Conservation (phyloP, 2,888 invertebrate genomes). For the Harmothoe impar region DNA sequence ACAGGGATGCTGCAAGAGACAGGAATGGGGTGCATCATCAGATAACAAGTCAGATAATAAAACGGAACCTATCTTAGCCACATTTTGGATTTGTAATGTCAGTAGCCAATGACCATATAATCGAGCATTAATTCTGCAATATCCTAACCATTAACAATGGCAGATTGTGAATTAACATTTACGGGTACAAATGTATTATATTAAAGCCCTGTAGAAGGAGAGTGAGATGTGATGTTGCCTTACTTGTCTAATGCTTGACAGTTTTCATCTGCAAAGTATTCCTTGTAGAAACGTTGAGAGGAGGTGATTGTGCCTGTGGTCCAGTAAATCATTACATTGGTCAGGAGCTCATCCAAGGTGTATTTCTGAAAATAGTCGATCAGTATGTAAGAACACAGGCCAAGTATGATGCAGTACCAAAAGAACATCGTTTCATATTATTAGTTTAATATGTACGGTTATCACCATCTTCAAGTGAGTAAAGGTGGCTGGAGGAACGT, state of each 20-base stretch:
- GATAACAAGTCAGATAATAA: slow-evolving; percentile 59
- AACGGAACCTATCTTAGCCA: slow-evolving; percentile 71
- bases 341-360: slow-evolving; percentile 89
- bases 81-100: background rate
- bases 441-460: background rate
- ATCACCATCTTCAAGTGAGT: background rate
- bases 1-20: slow-evolving; percentile 86
- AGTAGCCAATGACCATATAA: background rate
- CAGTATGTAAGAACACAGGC: background rate
- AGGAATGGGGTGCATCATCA: too few species aligned
- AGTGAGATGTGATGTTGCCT: background rate
- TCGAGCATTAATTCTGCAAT: background rate
- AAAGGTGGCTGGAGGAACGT: too few species aligned
- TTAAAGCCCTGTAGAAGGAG: background rate
- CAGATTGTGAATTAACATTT: background rate
- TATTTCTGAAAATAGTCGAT: slow-evolving; percentile 85
- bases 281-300: slow-evolving; percentile 90
- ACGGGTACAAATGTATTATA: too few species aligned
- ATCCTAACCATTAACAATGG: background rate
- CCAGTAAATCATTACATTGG: slow-evolving; percentile 94
- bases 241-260: slow-evolving; percentile 48
- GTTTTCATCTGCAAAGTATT: slow-evolving; percentile 79
- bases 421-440: too few species aligned
- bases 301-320: slow-evolving; percentile 89
- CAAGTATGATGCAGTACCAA: background rate